Conservation (phyloP, 2,113 vertebrate genomes). For the Cebus imitator region DNA sequence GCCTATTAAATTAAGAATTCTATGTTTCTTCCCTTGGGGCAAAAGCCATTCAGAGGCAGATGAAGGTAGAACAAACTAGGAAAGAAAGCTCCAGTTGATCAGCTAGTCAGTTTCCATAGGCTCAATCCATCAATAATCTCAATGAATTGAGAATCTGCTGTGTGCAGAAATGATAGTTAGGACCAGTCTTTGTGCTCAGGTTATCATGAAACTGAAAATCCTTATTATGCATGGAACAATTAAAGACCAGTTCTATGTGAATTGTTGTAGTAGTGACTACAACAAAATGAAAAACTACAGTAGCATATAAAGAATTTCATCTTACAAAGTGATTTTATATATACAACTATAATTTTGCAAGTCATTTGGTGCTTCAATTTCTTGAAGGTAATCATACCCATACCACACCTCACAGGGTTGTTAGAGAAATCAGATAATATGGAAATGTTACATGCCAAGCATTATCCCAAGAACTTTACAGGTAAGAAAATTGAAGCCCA, state of each 20-base stretch:
- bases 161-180: background rate
- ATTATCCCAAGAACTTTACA: background rate
- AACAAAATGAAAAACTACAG: background rate
- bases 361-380: background rate
- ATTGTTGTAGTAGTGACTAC: background rate
- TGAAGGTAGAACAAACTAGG: background rate
- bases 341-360: background rate
- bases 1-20: background rate
- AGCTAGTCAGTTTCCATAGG: background rate
- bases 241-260: background rate
- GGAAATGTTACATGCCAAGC: background rate
- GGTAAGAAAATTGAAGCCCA: background rate
- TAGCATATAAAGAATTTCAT: background rate
- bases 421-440: background rate
- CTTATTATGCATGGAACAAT: background rate
- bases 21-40: background rate
- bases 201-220: background rate
- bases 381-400: background rate
- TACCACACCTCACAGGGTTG: background rate
- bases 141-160: background rate
- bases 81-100: background rate
- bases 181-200: background rate
- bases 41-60: background rate
- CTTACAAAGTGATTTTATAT: constrained; percentile 31
- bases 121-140: background rate